phyloP scores from a whole-genome alignment of 2,888 invertebrate species.

The Yponomeuta plumbellus region DNA sequence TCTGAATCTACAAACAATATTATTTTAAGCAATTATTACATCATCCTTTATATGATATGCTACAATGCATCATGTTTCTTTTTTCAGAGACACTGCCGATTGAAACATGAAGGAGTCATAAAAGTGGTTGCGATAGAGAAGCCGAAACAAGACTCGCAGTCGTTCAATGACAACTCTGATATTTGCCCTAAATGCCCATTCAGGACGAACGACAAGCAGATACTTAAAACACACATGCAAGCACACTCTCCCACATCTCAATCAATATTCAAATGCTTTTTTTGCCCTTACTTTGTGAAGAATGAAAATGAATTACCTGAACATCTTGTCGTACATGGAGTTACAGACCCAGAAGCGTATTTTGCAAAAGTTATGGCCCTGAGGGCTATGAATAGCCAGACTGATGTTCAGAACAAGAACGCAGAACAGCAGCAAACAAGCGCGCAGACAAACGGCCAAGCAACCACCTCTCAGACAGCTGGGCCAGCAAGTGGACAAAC shows the following conservation, averaged over 20 bases:
- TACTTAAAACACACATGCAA: conserved; percentile 79
- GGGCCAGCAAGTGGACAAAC: neutral
- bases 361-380: conserved; percentile 60
- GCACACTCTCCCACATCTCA: conserved; percentile 82
- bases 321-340: conserved; percentile 81
- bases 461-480: conserved; percentile 26
- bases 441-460: neutral
- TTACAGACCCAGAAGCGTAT: conserved; percentile 77
- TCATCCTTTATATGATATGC: no score
- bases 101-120: conserved; percentile 86
- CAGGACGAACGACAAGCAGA: conserved; percentile 74
- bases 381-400: conserved; percentile 22
- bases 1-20: no score
- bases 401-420: neutral
- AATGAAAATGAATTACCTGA: conserved; percentile 81
- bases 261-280: conserved; percentile 85
- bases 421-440: neutral
- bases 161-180: conserved; percentile 46
- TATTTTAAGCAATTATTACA: no score
- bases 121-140: conserved; percentile 78
- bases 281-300: conserved; percentile 87
- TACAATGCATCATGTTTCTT: conserved; percentile 12
- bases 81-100: conserved; percentile 84
- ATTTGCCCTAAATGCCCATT: conserved; percentile 85
- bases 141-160: conserved; percentile 58